These are phyloP conservation scores for Halocynthia aurantium DNA, from an alignment of 23 tunicate genomes.

Conservation along the genomic window DNA sequence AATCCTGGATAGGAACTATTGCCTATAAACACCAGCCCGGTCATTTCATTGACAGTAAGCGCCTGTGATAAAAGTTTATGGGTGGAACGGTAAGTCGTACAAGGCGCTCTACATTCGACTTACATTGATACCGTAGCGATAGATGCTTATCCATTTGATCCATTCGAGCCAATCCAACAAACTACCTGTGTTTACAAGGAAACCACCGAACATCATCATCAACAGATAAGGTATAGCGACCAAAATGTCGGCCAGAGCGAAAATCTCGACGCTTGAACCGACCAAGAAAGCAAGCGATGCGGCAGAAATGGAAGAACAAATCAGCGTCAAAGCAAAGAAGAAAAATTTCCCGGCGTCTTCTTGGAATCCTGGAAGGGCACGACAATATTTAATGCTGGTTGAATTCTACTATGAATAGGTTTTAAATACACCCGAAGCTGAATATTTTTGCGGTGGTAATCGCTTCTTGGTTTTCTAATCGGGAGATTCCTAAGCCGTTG, in stretches of 20 bases:
- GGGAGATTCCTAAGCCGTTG: no score
- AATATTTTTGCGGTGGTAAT: no score
- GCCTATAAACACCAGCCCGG: not conserved
- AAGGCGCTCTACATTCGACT: not conserved
- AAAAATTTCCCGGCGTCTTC: not conserved
- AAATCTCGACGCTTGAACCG: not conserved
- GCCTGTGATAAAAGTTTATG: not conserved
- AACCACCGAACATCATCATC: slow-evolving; percentile 2
- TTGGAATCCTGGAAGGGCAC: not conserved
- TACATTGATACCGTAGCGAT: slow-evolving; percentile 1
- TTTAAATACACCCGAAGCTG: no score
- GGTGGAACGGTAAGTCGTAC: no score
- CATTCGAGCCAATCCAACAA: slow-evolving; percentile 1
- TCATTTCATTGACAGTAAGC: not conserved
- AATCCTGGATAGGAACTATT: not conserved
- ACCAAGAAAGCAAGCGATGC: slow-evolving; percentile 7
- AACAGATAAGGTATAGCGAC: not conserved
- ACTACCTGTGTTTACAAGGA: not conserved
- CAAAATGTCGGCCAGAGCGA: not conserved
- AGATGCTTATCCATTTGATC: not conserved
- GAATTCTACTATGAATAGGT: no score
- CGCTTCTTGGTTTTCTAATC: no score
- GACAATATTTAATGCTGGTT: no score
- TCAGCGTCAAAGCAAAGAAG: not conserved
- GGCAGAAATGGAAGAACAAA: not conserved